Evolutionary conservation across 2,888 invertebrate species (phyloP), one percentile per base, ranked within the genome.

Genomic region (Halictus ligatus): DNA sequence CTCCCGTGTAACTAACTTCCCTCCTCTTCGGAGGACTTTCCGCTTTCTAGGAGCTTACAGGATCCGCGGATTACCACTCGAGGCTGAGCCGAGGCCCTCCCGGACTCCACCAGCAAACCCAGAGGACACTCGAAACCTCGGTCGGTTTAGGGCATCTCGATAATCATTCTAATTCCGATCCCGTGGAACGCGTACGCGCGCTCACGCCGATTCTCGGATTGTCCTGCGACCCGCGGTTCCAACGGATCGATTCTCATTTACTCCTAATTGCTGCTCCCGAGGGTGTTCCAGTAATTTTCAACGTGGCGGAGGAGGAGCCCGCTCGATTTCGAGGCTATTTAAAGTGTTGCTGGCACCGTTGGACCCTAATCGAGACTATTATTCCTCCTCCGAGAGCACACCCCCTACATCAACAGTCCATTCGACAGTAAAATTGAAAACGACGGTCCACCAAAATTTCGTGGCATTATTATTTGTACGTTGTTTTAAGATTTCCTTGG

Each of bases 1-100:
- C 88, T 81, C 64, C 29, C 85, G 64, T 85, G 84, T 88, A 89
- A 90, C 89, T 87, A 89, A 90, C 86, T 90, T 89, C 86, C 78
- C 86, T 88, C 86, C 83, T 84, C 88, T 83, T 88, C 84, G 78
- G 71, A 80, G 86, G 88, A 87, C 88, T 86, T 84, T 78, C 83
- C 84, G 86, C 83, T 90, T 88, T 84, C 83, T 1, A 75, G 79
- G 76, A 83, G 86, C 89, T 89, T 89, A 88, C 81, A 78, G 80
- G 90, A 90, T 86, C 83, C 80, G 86, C 84, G 86, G 89, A 89
- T 89, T 89, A 89, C 69, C 40, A 40, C 74, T 75, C 81, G 74
- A 40, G 80, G 72, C 50, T 60, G 50, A 76, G 29, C 8, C 35
- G 67, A 35, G 67, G 67, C 15, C 67, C 67, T 35, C 8, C 35